A percentile compares a stretch with the other conserved stretches of the same genome.
These are phyloP conservation scores for Aphidoletes aphidimyza DNA, from an alignment of 2,888 invertebrate species.

Conservation along the genomic window DNA sequence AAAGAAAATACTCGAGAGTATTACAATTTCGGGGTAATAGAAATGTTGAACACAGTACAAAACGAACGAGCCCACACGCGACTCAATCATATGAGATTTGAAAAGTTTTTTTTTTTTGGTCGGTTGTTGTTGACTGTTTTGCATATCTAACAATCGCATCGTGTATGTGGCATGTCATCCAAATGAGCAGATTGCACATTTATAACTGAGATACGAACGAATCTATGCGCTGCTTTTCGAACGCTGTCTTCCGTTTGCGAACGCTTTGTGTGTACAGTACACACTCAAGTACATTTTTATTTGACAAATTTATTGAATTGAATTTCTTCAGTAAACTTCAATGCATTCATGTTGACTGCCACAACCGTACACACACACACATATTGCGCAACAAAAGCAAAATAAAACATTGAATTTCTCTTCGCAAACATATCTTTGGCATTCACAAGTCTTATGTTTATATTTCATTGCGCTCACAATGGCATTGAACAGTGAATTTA, in stretches of 20 bases:
- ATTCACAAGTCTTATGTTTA: constrained; percentile 35
- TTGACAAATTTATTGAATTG: constrained; percentile 51
- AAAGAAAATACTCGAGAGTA: constrained; percentile 47
- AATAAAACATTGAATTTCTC: constrained; percentile 39
- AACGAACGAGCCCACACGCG: no score
- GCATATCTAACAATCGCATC: constrained; percentile 19
- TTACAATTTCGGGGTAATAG: constrained; percentile 39
- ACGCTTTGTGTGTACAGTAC: no score
- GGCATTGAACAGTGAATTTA: neutral
- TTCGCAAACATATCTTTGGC: constrained; percentile 37
- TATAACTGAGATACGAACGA: constrained; percentile 23
- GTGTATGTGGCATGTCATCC: constrained; percentile 48
- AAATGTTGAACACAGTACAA: no score
- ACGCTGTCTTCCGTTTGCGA: neutral
- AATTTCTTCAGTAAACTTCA: constrained; percentile 6
- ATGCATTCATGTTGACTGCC: constrained; percentile 39
- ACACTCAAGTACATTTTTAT: constrained; percentile 23
- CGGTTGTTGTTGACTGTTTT: constrained; percentile 24
- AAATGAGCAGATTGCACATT: constrained; percentile 37
- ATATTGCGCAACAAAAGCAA: neutral
- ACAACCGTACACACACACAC: neutral
- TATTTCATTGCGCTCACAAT: neutral
- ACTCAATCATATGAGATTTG: constrained; percentile 51
- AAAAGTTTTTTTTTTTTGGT: no score
- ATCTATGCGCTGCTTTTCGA: neutral